These are phyloP conservation scores for Gymnosoma rotundatum DNA, from an alignment of 2,888 invertebrate species.

Conservation along the genomic window DNA sequence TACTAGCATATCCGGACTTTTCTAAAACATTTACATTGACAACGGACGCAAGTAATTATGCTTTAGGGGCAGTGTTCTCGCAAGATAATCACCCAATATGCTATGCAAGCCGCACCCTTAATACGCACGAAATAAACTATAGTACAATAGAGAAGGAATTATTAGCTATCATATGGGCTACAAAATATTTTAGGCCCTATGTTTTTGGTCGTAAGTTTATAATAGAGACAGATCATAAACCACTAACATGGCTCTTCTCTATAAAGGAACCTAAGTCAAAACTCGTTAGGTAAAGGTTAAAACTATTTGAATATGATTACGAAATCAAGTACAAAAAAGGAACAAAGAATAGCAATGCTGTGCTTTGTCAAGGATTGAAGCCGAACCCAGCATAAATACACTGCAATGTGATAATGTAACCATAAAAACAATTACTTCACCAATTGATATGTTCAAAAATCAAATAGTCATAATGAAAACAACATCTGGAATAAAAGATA, in stretches of 20 bases:
- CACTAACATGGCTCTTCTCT: too few species aligned
- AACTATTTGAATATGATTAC: conserved; percentile 53
- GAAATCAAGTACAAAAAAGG: conserved; percentile 38
- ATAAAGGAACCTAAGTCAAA: conserved; percentile 64
- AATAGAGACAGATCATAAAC: too few species aligned
- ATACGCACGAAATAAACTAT: conserved; percentile 57
- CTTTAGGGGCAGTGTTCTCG: conserved; percentile 27
- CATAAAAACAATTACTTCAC: neutral
- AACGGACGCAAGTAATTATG: conserved; percentile 26
- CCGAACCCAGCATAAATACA: too few species aligned
- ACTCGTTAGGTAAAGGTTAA: conserved; percentile 52
- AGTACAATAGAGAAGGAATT: too few species aligned
- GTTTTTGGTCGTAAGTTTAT: too few species aligned
- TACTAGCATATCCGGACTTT: conserved; percentile 67
- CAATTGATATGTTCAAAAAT: conserved; percentile 1
- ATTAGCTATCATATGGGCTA: too few species aligned
- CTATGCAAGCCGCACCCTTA: conserved; percentile 55
- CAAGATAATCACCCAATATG: conserved; percentile 51
- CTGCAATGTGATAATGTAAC: too few species aligned
- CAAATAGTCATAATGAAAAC: neutral
- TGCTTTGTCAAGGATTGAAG: conserved; percentile 53
- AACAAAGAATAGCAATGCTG: conserved; percentile 47
- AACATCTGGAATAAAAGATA: conserved; percentile 1
- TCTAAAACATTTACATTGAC: conserved; percentile 61
- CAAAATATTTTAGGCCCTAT: too few species aligned